Base-by-base conservation (phyloP, 2,888 invertebrate species). In the Rugalucina vietnamica region DNA sequence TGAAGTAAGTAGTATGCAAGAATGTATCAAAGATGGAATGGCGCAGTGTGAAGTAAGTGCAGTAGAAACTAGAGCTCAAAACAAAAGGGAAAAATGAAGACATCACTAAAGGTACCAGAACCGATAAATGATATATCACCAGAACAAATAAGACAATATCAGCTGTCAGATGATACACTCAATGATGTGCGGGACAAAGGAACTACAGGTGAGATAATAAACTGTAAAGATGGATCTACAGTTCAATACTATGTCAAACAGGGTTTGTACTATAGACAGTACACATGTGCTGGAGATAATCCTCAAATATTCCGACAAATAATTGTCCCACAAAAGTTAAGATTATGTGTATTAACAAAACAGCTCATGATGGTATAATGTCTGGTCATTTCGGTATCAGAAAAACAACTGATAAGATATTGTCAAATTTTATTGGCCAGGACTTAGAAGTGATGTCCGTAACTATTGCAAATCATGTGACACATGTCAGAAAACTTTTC, bases 371-470 rank as follows among this genome's bases (percentile, higher is more conserved):
- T 24, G 76, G 80, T 24, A 80, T 82, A 12, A 60, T 88, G 73
- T 50, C 76, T 18, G 76, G 81, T 1, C 81, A 81, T 24, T 14
- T 76, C 5, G 76, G 43, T 0, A 54, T 39, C 12, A 76, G 37
- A 21, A 27, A 36, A 18, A 81, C 81, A 1, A 12, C 43, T 4
- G 21, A 14, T 18, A 81, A 36, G 54, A 32, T 81, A 1, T 21
- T 79, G 12, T 74, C 71, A 18, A 77, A n/a, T 88, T 90, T 49
- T 88, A 79, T 43, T 90, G 88, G 86, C 88, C 88, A 21, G 85
- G 85, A 1, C 39, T 82, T 0, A 29, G 57, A 12, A 82, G 87
- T 71, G 81, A 65, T 65, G 34, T 86, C 3, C 76, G 57, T 4
- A 72, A 84, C 4, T 88, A 32, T 49, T 88, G 87, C 43, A 34